phyloP scores from a whole-genome alignment of 2,113 vertebrate genomes.

The Polypterus bichir region DNA sequence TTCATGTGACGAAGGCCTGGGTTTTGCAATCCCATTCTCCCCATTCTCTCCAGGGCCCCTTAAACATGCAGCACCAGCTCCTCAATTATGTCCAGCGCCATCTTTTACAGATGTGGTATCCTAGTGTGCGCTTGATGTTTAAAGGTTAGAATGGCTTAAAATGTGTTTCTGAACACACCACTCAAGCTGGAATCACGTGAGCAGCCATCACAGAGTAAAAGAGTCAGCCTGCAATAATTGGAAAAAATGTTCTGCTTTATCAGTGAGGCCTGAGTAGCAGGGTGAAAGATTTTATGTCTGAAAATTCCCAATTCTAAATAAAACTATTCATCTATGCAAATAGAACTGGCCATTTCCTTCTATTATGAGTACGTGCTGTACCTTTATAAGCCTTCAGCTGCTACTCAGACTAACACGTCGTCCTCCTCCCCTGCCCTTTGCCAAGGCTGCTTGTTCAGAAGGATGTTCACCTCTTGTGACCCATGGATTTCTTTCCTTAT shows the following conservation, averaged over 20 bases:
- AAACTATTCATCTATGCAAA: slow-evolving; percentile 56
- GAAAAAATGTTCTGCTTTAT: no score
- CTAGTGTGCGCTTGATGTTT: slow-evolving; percentile 41
- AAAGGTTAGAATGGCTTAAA: slow-evolving; percentile 42
- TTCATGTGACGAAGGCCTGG: slow-evolving; percentile 81
- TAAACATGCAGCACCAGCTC: slow-evolving; percentile 75
- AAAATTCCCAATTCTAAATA: slow-evolving; percentile 23
- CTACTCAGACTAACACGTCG: slow-evolving; percentile 25
- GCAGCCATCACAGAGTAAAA: no score
- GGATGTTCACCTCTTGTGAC: no score
- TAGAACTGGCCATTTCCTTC: slow-evolving; percentile 34
- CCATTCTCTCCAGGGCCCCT: slow-evolving; percentile 53
- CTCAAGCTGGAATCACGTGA: no score
- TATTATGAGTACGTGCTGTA: slow-evolving; percentile 29
- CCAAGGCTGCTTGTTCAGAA: no score
- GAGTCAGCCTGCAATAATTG: no score
- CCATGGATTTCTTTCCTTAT: no score
- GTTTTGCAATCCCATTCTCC: slow-evolving; percentile 33
- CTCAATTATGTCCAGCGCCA: slow-evolving; percentile 86
- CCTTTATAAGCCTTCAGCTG: slow-evolving; percentile 33
- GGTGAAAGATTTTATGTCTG: no score
- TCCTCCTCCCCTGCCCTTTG: no score
- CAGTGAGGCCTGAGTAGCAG: no score
- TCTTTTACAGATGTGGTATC: slow-evolving; percentile 69
- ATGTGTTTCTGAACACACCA: no score